A percentile compares a stretch with the other conserved stretches of the same genome.
phyloP scores from a whole-genome alignment of 2,797 vertebrate species.

The Tamandua tetradactyla region DNA sequence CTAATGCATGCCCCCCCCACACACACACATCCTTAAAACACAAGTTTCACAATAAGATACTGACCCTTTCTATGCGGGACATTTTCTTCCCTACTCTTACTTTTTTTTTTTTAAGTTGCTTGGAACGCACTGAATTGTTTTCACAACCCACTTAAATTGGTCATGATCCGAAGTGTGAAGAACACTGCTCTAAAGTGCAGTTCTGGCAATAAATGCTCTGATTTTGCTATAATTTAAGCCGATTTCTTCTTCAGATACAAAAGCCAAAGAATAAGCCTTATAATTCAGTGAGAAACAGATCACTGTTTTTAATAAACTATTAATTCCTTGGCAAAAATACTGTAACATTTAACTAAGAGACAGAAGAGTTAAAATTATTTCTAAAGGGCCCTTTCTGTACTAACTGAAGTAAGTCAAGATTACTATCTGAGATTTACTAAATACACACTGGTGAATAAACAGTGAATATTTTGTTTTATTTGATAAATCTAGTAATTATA shows the following conservation, averaged over 20 bases:
- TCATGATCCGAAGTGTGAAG: not conserved
- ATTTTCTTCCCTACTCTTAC: not conserved
- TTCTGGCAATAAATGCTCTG: not conserved
- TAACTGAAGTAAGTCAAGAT: not conserved
- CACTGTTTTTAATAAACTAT: not conserved
- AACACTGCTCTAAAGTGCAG: not conserved
- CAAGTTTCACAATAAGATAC: not conserved
- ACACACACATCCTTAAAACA: not conserved
- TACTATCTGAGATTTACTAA: not conserved
- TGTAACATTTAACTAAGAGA: not conserved
- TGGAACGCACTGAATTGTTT: not conserved
- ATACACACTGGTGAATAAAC: not conserved
- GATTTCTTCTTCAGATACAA: conserved; percentile 18
- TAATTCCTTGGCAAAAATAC: not conserved
- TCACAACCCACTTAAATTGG: not conserved
- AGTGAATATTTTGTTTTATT: not conserved
- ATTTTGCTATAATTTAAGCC: not conserved
- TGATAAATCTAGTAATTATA: conserved; percentile 41
- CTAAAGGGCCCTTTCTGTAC: not conserved
- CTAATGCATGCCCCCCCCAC: no score
- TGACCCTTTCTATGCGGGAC: not conserved
- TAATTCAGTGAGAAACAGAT: conserved; percentile 24
- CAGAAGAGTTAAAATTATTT: not conserved
- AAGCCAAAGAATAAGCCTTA: not conserved
- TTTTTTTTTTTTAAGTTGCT: not conserved